Percentiles rank a stretch among this genome's conserved stretches.
Conservation (phyloP, 2,113 vertebrate genomes). For the Ivindomyrus marchei region DNA sequence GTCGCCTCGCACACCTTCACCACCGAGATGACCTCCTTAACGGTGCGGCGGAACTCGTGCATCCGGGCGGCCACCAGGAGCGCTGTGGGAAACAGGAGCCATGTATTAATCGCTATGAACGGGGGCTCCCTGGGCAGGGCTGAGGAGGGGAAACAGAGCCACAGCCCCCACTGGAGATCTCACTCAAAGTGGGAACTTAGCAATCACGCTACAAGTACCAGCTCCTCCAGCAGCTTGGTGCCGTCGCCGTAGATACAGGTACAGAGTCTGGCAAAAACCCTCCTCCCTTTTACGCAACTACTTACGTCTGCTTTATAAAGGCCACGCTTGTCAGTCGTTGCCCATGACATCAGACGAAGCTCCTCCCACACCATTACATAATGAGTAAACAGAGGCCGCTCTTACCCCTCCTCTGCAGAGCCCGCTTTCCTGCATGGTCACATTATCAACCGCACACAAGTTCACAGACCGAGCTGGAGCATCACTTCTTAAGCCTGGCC, state of each 20-base stretch:
- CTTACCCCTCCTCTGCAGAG: background rate
- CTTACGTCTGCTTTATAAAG: background rate
- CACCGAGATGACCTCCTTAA: constrained; percentile 84
- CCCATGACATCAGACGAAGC: background rate
- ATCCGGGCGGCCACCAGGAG: constrained; percentile 88
- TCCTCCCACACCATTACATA: background rate
- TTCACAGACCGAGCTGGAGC: background rate
- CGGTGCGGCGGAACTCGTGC: constrained; percentile 87
- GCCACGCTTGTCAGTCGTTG: background rate
- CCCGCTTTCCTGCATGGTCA: background rate
- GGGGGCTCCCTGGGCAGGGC: background rate
- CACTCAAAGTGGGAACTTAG: background rate
- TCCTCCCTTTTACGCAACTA: background rate
- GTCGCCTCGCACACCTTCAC: constrained; percentile 95
- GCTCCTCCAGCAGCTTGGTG: background rate
- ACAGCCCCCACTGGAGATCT: background rate
- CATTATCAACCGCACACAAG: background rate
- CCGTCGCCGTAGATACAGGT: background rate
- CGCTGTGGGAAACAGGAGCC: constrained; percentile 51
- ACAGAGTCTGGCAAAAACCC: background rate
- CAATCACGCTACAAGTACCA: background rate
- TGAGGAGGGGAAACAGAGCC: background rate
- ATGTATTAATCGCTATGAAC: background rate
- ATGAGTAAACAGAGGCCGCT: background rate
- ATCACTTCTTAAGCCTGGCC: background rate